Evolutionary conservation across 1,140 invertebrate genomes (phyloP).

Genomic region (Pomacea maculata): DNA sequence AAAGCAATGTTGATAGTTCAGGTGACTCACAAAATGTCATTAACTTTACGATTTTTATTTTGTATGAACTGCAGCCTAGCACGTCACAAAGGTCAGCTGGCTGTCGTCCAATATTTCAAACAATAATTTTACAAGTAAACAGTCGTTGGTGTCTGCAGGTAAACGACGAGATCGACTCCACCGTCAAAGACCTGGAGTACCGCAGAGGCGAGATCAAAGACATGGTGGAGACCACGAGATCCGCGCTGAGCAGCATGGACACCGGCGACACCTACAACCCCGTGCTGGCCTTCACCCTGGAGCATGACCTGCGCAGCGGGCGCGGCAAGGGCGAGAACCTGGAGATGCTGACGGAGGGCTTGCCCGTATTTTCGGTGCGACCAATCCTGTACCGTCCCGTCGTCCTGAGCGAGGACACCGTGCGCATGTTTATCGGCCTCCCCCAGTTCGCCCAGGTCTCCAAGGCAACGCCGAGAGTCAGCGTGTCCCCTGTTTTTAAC

Average conservation of each 20-base stretch:
- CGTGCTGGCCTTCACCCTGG: neutral
- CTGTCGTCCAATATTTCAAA: neutral
- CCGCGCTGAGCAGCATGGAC: neutral
- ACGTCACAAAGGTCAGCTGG: too few relatives aligned
- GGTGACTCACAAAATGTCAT: neutral
- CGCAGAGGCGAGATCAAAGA: neutral
- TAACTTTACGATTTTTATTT: neutral
- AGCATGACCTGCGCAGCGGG: constrained; percentile 10
- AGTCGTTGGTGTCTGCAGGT: neutral
- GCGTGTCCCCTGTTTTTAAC: neutral
- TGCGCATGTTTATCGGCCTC: neutral
- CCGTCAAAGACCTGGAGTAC: neutral
- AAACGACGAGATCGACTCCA: neutral
- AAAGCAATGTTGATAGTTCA: neutral
- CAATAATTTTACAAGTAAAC: neutral
- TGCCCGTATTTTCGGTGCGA: neutral
- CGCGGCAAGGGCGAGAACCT: constrained; percentile 17
- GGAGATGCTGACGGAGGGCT: constrained; percentile 11
- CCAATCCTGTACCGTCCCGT: neutral
- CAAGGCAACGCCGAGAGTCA: neutral
- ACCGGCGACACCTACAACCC: neutral
- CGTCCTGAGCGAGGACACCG: neutral
- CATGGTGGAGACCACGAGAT: neutral
- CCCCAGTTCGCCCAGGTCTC: neutral
- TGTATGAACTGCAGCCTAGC: too few relatives aligned